A percentile compares a stretch with the other conserved stretches of the same genome.
These are phyloP conservation scores for Zelostemma sp. DNA, from an alignment of 1,140 invertebrate species.

Conservation along the genomic window DNA sequence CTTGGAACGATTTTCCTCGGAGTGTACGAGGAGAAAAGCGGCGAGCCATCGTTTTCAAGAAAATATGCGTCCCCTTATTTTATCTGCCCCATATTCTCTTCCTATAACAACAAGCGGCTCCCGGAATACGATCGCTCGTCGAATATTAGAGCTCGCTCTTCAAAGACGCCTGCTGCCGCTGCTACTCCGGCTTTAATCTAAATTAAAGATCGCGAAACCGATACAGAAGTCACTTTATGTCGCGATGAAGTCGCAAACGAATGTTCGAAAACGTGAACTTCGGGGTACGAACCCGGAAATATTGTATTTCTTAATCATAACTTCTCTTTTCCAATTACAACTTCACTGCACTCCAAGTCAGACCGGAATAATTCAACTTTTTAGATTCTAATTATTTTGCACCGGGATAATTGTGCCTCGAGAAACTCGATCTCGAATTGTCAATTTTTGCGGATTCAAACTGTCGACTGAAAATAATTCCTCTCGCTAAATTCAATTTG, in stretches of 20 bases:
- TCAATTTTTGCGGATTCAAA: no score
- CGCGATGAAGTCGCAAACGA: background rate
- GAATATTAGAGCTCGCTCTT: slow-evolving; percentile 2
- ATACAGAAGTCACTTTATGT: slow-evolving; percentile 2
- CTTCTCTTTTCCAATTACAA: background rate
- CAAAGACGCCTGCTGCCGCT: background rate
- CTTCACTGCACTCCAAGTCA: background rate
- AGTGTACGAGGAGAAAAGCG: slow-evolving; percentile 18
- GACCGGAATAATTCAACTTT: background rate
- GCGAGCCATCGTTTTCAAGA: slow-evolving; percentile 30
- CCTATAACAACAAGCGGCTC: slow-evolving; percentile 23
- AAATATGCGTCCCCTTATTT: slow-evolving; percentile 29
- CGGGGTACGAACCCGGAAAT: background rate
- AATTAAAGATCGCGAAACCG: slow-evolving; percentile 30
- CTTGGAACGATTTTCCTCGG: slow-evolving; percentile 21
- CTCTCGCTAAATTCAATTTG: no score
- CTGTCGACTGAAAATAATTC: no score
- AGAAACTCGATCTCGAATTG: background rate
- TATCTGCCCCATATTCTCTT: slow-evolving; percentile 21
- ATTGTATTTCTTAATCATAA: slow-evolving; percentile 3
- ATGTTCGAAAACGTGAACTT: background rate
- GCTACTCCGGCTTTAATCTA: slow-evolving; percentile 22
- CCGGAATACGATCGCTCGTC: slow-evolving; percentile 16
- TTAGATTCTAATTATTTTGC: background rate
- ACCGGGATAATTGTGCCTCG: background rate